Conservation (phyloP, 2,113 vertebrate genomes). For the Pelvicachromis taeniatus region DNA sequence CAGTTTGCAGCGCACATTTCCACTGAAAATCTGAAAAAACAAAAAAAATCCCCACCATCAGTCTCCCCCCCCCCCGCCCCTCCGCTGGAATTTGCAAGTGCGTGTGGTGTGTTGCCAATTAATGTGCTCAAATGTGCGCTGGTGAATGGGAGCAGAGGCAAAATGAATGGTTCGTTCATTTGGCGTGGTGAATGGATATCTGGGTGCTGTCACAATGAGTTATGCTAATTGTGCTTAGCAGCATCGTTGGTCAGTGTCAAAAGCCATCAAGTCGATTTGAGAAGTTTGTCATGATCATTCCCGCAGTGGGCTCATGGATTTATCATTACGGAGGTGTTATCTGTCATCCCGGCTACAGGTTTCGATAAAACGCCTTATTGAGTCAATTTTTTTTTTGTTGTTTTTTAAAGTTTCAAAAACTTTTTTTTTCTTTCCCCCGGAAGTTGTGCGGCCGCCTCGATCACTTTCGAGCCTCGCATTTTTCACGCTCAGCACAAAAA, state of each 20-base stretch:
- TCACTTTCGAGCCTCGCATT: neutral
- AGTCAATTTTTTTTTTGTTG: neutral
- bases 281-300: conserved; percentile 15
- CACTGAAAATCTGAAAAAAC: neutral
- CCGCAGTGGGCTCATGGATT: neutral
- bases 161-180: conserved; percentile 56
- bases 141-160: neutral
- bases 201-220: conserved; percentile 47
- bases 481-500: neutral
- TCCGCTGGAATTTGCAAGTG: conserved; percentile 34
- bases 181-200: conserved; percentile 19
- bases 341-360: neutral
- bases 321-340: neutral
- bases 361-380: neutral
- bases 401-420: neutral
- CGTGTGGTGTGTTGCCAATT: conserved; percentile 48
- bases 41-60: conserved; percentile 4
- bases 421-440: neutral
- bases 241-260: conserved; percentile 63
- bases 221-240: conserved; percentile 56
- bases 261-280: conserved; percentile 44
- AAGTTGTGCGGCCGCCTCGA: neutral
- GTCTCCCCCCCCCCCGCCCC: neutral
- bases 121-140: conserved; percentile 37
- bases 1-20: conserved; percentile 20